Conservation (phyloP, 2,797 vertebrate species). For the Sarcoramphus papa region DNA sequence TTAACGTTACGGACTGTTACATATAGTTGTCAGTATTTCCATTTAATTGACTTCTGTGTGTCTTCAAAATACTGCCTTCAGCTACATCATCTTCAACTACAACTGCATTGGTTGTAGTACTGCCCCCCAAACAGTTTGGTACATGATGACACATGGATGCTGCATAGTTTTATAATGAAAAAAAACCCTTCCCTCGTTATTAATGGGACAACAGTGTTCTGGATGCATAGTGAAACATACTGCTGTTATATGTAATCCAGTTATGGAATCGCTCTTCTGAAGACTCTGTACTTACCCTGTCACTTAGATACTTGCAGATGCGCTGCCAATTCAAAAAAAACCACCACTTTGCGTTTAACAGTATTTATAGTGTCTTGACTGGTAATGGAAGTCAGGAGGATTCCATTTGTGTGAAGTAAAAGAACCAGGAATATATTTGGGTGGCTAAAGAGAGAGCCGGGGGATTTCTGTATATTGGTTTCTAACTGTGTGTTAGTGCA, state of each 20-base stretch:
- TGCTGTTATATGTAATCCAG: not conserved
- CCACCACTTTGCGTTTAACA: not conserved
- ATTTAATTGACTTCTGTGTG: not conserved
- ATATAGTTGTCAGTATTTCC: not conserved
- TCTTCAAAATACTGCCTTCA: not conserved
- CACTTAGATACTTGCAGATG: not conserved
- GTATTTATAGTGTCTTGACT: not conserved
- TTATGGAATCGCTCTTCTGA: not conserved
- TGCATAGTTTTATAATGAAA: not conserved
- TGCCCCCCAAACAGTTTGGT: not conserved
- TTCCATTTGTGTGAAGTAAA: not conserved
- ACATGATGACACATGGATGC: not conserved
- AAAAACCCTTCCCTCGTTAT: not conserved
- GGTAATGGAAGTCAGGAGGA: not conserved
- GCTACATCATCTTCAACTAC: no score
- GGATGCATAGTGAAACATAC: not conserved
- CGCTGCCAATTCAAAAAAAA: not conserved
- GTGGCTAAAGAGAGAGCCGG: not conserved
- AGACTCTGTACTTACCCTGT: not conserved
- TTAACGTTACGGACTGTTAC: not conserved
- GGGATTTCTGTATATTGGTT: not conserved
- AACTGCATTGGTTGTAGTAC: not conserved
- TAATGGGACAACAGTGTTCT: not conserved
- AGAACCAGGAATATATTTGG: not conserved
- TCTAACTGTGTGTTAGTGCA: not conserved